Base-by-base conservation (phyloP, 2,113 vertebrate genomes). In the Reinhardtius hippoglossoides region DNA sequence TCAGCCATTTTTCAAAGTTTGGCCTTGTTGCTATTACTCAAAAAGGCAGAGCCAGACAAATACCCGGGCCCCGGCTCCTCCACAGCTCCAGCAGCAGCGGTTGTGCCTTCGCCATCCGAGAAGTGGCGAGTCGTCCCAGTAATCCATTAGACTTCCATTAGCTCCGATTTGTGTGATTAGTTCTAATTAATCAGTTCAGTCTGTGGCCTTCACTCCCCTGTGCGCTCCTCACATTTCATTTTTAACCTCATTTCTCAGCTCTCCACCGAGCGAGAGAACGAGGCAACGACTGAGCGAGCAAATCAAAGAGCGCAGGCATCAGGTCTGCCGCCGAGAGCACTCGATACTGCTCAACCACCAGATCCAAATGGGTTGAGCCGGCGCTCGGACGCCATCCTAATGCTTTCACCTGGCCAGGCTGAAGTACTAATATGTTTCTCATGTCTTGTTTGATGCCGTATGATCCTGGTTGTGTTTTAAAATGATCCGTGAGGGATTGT, bases 141-240 rank as follows among this genome's bases (percentile, higher is more conserved):
- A 87, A 92, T 89, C 90, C 89, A 91, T 93, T 90, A 92, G 82
- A 87, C 87, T 86, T 90, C 86, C 91, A 92, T 93, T 92, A 92
- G 81, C 88, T 91, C 67, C 60, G 88, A 92, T 92, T 88, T 89
- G 88, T 88, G 81, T 88, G 89, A 93, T 93, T 92, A 92, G 88
- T 88, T 92, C 73, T 91, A 91, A 93, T 93, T 91, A 92, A 93
- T 93, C 92, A 92, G 90, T 83, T 71, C 62, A 77, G 89, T 87
- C 89, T 77, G 74, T 80, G 84, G 86, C 87, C 84, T 86, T 81
- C 83, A 56, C 88, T 75, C 83, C 78, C 70, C 71, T 21, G 58
- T 10, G 16, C 67, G 55, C 88, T 84, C 83, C 88, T 92, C 90
- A 88, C 85, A 83, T 91, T 89, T 90, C 82, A 91, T 91, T 89